Base-by-base conservation (phyloP, 92 coral and sea anemone genomes). In the Epizoanthus ramosus region DNA sequence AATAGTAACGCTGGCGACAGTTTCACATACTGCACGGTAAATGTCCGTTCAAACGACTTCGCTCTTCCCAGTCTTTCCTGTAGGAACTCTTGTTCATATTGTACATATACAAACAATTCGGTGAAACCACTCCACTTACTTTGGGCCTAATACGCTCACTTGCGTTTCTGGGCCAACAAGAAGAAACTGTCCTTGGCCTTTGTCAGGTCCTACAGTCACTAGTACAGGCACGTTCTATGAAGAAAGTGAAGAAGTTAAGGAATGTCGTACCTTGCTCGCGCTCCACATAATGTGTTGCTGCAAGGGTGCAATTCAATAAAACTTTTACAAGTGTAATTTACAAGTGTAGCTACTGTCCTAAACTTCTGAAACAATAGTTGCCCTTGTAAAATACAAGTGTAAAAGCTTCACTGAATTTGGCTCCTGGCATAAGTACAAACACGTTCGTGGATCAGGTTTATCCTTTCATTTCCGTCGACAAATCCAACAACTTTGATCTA, bases 161-260 rank as follows among this genome's bases (percentile, higher is more conserved):
- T 88, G 90, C 64, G 87, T 89, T 79, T 95, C 98, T 59, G 85
- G 87, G 6, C 98, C 99, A 81, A 86, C 75, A 57, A 96, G 80
- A 47, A 96, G 76, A 73, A 96, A 93, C 87, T 96, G 99, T 8
- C 98, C 99, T 10, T 95, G 92, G 25, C 99, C 99, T 84, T 96
- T 96, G 57, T 92, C 93, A 22, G 99, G 95, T 7, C 99, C 99
- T 16, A 92, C 93, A 2, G 98, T 96, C 54, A 96, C 69, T 3
- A 96, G 84, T 3, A 96, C 71, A 0, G 93, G 92, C 37, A 92
- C 79, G 10, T 91, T 81, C 97, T 92, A 59, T 10, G 43, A 19
- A 14, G 41, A 1, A 61, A 43, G 21, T 9, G 21, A 77, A 14
- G 56, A 16, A 25, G 53, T 2, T 19, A 68, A 22, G 24, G 5